These are phyloP conservation scores for Gobio gobio DNA, from an alignment of 2,113 vertebrate species.

Conservation along the genomic window DNA sequence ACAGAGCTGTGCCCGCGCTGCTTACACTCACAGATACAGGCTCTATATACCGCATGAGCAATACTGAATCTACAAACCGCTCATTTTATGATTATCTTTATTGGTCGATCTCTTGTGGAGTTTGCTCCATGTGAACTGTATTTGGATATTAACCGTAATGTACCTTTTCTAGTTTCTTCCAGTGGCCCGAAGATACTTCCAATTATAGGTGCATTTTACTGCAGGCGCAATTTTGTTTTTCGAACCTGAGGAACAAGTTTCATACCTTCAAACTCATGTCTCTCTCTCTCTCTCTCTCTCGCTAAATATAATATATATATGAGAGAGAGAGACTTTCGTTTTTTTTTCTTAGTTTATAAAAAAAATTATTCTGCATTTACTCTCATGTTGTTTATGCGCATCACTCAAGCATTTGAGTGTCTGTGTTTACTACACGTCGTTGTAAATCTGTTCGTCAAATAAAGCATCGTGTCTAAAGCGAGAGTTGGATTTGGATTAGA, in stretches of 20 bases:
- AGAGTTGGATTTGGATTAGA: too few relatives aligned
- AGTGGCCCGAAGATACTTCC: background rate
- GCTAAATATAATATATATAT: too few relatives aligned
- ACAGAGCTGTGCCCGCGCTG: constrained; percentile 40
- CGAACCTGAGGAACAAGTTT: background rate
- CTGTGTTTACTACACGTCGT: too few relatives aligned
- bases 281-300: too few relatives aligned
- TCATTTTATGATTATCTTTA: background rate
- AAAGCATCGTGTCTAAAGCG: too few relatives aligned
- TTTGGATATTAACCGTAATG: background rate
- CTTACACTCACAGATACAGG: constrained; percentile 44
- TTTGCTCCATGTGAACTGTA: background rate
- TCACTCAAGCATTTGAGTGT: too few relatives aligned
- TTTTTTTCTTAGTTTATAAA: too few relatives aligned
- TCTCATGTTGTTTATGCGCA: too few relatives aligned
- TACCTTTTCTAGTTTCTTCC: too few relatives aligned
- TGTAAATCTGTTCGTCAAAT: too few relatives aligned
- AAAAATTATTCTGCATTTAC: too few relatives aligned
- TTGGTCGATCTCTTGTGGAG: background rate
- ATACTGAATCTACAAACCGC: background rate
- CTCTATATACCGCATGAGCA: constrained; percentile 28
- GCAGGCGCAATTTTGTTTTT: background rate
- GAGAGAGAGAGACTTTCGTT: too few relatives aligned
- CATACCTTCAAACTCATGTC: background rate
- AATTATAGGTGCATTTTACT: background rate